A percentile compares a stretch with the other conserved stretches of the same genome.
phyloP scores from a whole-genome alignment of 2,888 invertebrate species.

The Malthinus seriepunctatus region DNA sequence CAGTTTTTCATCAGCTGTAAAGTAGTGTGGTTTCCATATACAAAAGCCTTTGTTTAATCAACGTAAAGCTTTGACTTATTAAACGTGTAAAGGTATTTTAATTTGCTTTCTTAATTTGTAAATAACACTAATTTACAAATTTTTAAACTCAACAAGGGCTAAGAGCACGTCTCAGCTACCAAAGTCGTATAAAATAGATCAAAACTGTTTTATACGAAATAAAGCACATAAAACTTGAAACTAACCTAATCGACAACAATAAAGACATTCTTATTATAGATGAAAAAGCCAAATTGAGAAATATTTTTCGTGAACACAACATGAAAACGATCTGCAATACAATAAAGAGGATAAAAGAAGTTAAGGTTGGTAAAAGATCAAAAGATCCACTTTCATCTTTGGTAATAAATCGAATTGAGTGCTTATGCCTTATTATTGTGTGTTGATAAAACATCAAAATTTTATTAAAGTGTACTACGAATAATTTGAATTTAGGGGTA shows the following conservation, averaged over 20 bases:
- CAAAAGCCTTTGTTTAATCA: too few species aligned
- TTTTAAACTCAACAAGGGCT: too few species aligned
- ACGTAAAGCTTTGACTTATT: too few species aligned
- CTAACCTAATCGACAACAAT: constrained; percentile 4
- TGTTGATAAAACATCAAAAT: background rate
- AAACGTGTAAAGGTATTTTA: too few species aligned
- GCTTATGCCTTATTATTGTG: background rate
- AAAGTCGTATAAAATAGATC: too few species aligned
- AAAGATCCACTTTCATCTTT: constrained; percentile 5
- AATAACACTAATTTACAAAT: too few species aligned
- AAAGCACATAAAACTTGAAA: background rate
- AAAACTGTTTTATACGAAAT: too few species aligned
- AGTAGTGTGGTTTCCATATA: too few species aligned
- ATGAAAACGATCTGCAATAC: constrained; percentile 1
- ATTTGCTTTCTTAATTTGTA: too few species aligned
- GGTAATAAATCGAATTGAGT: constrained; percentile 2
- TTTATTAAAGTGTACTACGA: background rate
- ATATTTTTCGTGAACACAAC: constrained; percentile 4
- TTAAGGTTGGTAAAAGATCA: constrained; percentile 3
- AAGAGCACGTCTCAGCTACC: too few species aligned
- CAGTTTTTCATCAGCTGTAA: too few species aligned
- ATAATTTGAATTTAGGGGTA: too few species aligned
- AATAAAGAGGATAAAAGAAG: constrained; percentile 5
- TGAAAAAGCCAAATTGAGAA: constrained; percentile 2
- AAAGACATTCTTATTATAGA: constrained; percentile 6